phyloP scores from a whole-genome alignment of 2,888 invertebrate species.

The Polydrusus tereticollis region DNA sequence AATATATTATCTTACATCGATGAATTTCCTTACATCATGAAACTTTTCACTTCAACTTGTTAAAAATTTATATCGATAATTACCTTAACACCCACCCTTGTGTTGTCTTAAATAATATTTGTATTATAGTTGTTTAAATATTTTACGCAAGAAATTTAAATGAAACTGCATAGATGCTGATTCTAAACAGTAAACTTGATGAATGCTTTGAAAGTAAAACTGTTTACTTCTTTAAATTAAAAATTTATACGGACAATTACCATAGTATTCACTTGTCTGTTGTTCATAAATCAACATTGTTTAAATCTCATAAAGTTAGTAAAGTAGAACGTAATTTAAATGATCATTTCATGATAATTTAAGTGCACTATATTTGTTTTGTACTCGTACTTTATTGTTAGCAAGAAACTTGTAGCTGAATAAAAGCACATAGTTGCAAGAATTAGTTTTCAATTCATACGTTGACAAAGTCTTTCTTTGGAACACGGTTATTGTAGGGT shows the following conservation, averaged over 20 bases:
- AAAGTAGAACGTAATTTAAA: neutral
- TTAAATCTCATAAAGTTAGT: neutral
- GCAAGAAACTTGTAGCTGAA: neutral
- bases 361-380: slow-evolving; percentile 9
- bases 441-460: neutral
- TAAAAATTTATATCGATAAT: neutral
- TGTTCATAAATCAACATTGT: slow-evolving; percentile 5
- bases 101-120: no score
- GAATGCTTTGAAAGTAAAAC: no score
- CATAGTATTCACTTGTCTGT: neutral
- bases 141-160: no score
- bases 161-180: no score
- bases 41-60: neutral
- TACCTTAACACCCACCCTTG: no score
- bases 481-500: no score
- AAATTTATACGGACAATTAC: slow-evolving; percentile 13
- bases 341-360: slow-evolving; percentile 5
- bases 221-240: slow-evolving; percentile 18
- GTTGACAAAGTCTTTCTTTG: neutral
- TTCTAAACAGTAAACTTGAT: no score
- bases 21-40: neutral
- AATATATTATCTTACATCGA: neutral
- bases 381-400: slow-evolving; percentile 1
- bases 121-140: no score
- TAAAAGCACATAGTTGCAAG: slow-evolving; percentile 7